Conservation (phyloP, 2,888 invertebrate genomes). For the Phengaris alcon region DNA sequence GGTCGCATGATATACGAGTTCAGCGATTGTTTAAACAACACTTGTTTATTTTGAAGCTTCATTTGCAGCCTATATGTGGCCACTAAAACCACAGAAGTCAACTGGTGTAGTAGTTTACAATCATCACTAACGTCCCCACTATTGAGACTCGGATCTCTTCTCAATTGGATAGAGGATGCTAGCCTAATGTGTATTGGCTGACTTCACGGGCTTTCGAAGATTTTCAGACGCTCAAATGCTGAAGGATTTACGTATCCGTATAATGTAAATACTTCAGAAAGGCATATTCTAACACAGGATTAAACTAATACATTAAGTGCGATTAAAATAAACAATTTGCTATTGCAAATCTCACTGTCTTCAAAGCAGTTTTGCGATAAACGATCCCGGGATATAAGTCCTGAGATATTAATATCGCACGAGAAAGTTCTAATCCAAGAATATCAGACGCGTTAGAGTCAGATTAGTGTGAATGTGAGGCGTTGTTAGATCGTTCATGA, state of each 20-base stretch:
- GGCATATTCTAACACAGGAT: too few relatives aligned
- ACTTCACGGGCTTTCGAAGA: too few relatives aligned
- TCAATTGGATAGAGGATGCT: too few relatives aligned
- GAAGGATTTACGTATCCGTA: too few relatives aligned
- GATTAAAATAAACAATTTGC: not conserved
- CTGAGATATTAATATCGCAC: constrained; percentile 18
- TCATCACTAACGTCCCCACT: too few relatives aligned
- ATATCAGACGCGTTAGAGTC: constrained; percentile 15
- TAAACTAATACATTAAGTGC: not conserved
- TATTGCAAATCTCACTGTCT: constrained; percentile 4
- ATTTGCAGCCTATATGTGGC: not conserved
- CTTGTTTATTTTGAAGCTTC: not conserved
- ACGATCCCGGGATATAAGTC: constrained; percentile 13
- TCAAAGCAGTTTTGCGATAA: not conserved
- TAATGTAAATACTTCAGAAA: too few relatives aligned
- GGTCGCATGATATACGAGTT: constrained; percentile 13
- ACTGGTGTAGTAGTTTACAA: too few relatives aligned
- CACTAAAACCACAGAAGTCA: not conserved
- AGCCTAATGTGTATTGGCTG: too few relatives aligned
- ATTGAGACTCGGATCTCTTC: too few relatives aligned
- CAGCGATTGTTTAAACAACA: constrained; percentile 10
- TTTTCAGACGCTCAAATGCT: too few relatives aligned
- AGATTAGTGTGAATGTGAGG: constrained; percentile 24
- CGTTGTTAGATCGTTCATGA: constrained; percentile 34
- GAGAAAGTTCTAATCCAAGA: constrained; percentile 24